A percentile compares a stretch with the other conserved stretches of the same genome.
phyloP scores from a whole-genome alignment of 2,113 vertebrate species.

The Sylvia atricapilla region DNA sequence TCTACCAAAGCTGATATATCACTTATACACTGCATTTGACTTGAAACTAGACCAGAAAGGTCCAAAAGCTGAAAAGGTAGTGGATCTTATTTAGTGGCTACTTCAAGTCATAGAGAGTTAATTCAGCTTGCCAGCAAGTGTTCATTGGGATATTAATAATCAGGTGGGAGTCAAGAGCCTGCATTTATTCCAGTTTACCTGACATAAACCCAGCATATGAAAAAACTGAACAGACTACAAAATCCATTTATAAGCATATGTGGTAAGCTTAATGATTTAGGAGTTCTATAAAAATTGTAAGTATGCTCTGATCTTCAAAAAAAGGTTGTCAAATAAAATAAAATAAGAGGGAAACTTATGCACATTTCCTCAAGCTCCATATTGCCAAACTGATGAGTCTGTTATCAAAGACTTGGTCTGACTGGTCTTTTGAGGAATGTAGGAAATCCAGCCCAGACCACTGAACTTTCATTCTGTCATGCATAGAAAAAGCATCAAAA shows the following conservation, averaged over 20 bases:
- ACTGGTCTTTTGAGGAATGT: constrained; percentile 46
- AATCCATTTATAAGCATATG: constrained; percentile 17
- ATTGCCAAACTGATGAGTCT: constrained; percentile 42
- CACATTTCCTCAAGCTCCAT: constrained; percentile 40
- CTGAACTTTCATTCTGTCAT: constrained; percentile 2
- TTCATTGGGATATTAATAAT: background rate
- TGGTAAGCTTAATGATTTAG: constrained; percentile 2
- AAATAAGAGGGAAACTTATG: constrained; percentile 49
- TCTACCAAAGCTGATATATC: background rate
- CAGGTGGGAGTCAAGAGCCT: background rate
- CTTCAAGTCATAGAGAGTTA: background rate
- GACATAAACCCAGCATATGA: constrained; percentile 12
- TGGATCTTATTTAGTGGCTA: background rate
- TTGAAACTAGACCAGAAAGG: background rate
- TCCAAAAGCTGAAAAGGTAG: background rate
- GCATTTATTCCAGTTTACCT: constrained; percentile 40
- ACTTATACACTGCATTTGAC: background rate
- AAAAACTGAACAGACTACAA: constrained; percentile 35
- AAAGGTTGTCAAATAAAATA: constrained; percentile 33
- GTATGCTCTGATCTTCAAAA: constrained; percentile 57
- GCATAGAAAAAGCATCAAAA: constrained; percentile 47
- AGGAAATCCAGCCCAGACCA: constrained; percentile 53
- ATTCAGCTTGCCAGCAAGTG: background rate
- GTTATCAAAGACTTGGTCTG: constrained; percentile 31
- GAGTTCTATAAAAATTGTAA: constrained; percentile 42